Evolutionary conservation across 2,888 invertebrate genomes (phyloP).

Genomic region (Drosophila fulvimacula): DNA sequence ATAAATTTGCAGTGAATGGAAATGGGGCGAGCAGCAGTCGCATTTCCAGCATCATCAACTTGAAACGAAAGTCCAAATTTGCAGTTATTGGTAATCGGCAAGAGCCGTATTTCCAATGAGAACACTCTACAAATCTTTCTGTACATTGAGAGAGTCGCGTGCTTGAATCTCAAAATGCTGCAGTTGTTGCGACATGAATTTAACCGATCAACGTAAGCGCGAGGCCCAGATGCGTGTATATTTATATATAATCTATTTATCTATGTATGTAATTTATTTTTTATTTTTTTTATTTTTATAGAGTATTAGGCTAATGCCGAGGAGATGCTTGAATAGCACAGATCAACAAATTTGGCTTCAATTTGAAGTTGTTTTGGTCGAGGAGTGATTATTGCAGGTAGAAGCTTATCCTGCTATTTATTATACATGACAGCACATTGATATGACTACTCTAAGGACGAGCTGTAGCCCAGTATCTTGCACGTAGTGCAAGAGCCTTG

Average conservation of each 20-base stretch:
- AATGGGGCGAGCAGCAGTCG: no score
- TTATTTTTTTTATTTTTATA: background rate
- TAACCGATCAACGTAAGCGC: background rate
- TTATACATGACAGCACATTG: background rate
- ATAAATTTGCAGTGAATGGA: no score
- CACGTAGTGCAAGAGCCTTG: conserved; percentile 2
- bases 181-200: conserved; percentile 2
- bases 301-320: background rate
- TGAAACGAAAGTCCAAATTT: background rate
- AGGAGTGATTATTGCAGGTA: background rate
- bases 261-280: background rate
- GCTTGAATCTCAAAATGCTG: conserved; percentile 4
- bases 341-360: background rate
- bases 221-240: no score
- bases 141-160: conserved; percentile 2
- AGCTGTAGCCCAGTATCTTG: background rate
- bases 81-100: background rate
- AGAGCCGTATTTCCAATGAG: background rate
- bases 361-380: no score
- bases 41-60: no score
- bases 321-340: background rate
- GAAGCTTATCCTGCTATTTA: no score
- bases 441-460: background rate
- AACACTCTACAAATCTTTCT: background rate
- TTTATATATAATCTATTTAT: background rate